Evolutionary conservation across 1,140 invertebrate species (phyloP).

Genomic region (Drosophila ficusphila): DNA sequence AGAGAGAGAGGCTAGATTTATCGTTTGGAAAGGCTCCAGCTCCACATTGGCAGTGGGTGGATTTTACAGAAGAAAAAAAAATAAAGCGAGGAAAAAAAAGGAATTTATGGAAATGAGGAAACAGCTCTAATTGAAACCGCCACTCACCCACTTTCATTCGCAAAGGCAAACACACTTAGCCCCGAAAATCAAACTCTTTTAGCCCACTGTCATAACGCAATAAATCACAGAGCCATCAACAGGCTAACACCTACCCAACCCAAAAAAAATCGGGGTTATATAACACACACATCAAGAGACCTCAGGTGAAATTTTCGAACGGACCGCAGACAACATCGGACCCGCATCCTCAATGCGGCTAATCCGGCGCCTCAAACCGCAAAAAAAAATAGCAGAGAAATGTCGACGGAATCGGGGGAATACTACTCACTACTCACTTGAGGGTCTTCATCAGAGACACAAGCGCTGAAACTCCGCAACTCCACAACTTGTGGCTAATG

Average conservation of each 20-base stretch:
- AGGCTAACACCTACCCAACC: constrained; percentile 77
- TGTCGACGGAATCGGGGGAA: background rate
- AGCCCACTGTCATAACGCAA: constrained; percentile 77
- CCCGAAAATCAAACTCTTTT: constrained; percentile 47
- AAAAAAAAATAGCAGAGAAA: constrained; percentile 36
- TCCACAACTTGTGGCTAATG: constrained; percentile 70
- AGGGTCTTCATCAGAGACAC: constrained; percentile 69
- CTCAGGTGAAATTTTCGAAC: constrained; percentile 48
- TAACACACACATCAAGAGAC: constrained; percentile 49
- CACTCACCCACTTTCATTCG: constrained; percentile 56
- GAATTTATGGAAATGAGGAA: constrained; percentile 42
- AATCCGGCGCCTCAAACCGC: constrained; percentile 78
- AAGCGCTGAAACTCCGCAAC: constrained; percentile 28
- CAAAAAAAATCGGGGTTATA: constrained; percentile 70
- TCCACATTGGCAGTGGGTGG: constrained; percentile 21
- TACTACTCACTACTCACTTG: constrained; percentile 59
- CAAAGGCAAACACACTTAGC: constrained; percentile 71
- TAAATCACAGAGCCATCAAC: constrained; percentile 67
- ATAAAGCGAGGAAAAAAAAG: constrained; percentile 7
- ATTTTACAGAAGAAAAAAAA: constrained; percentile 4
- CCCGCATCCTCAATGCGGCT: constrained; percentile 76
- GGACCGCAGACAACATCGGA: constrained; percentile 26
- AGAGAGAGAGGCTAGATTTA: constrained; percentile 59
- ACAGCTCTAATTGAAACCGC: constrained; percentile 37
- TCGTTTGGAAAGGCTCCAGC: constrained; percentile 58